Conservation (phyloP, 1,140 invertebrate genomes). For the Zaprionus tsacasi region DNA sequence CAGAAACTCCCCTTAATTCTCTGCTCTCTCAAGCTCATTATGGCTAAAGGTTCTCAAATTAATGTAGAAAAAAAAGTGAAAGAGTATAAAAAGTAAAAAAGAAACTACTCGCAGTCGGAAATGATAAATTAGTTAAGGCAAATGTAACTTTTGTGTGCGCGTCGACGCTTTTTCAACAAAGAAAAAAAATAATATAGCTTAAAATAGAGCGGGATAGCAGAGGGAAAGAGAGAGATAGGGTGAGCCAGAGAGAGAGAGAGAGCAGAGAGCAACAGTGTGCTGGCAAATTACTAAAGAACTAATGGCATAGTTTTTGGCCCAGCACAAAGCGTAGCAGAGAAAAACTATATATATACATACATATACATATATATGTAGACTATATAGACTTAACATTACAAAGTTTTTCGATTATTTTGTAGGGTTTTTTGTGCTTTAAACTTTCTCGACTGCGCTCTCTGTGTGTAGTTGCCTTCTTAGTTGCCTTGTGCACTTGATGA, state of each 20-base stretch:
- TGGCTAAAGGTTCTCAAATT: slow-evolving; percentile 36
- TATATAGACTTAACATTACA: slow-evolving; percentile 26
- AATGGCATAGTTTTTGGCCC: slow-evolving; percentile 39
- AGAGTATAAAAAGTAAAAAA: neutral
- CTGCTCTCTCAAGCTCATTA: slow-evolving; percentile 22
- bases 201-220: neutral
- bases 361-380: neutral
- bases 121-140: slow-evolving; percentile 48
- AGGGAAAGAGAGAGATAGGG: neutral
- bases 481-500: slow-evolving; percentile 41
- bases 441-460: slow-evolving; percentile 27
- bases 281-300: slow-evolving; percentile 19
- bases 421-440: slow-evolving; percentile 29
- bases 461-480: slow-evolving; percentile 12
- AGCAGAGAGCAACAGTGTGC: neutral
- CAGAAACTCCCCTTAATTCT: neutral
- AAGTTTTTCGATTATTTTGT: slow-evolving; percentile 64
- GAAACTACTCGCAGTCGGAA: slow-evolving; percentile 18
- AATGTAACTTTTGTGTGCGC: slow-evolving; percentile 39
- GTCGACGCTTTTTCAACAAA: slow-evolving; percentile 19
- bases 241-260: neutral
- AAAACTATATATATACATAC: slow-evolving; percentile 4
- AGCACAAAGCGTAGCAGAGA: slow-evolving; percentile 3
- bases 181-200: neutral
- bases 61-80: neutral